A percentile compares a stretch with the other conserved stretches of the same genome.
Conservation (phyloP, 2,113 vertebrate species). For the Amblyopsis rosae region DNA sequence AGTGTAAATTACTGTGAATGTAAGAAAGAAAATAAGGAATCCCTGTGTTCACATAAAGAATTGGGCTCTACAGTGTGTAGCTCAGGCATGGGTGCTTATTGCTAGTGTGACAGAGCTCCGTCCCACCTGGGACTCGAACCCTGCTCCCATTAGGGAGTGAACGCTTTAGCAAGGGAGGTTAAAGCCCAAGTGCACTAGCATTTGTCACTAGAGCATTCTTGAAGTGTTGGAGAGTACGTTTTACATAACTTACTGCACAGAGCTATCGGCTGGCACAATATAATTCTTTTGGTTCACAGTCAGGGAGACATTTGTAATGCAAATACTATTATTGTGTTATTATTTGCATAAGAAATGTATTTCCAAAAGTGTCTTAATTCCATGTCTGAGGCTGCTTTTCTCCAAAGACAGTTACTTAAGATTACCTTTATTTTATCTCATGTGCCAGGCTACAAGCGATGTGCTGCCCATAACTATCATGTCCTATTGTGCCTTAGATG, state of each 20-base stretch:
- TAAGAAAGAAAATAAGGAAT: no score
- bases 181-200: no score
- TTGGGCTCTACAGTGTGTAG: neutral
- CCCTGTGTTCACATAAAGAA: neutral
- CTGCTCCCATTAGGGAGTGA: no score
- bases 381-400: no score
- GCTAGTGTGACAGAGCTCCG: neutral
- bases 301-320: neutral
- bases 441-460: neutral
- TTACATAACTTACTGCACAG: no score
- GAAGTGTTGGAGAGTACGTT: no score
- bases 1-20: neutral
- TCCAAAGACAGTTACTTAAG: no score
- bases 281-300: neutral
- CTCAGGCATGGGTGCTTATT: conserved; percentile 16
- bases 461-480: neutral
- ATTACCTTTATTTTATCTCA: neutral
- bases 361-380: conserved; percentile 13
- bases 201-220: no score
- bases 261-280: no score
- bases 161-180: no score
- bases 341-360: conserved; percentile 30
- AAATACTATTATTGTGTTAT: conserved; percentile 4
- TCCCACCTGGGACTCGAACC: no score
- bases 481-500: neutral